Conservation (phyloP, 2,888 invertebrate genomes). For the Pseudanteris insignis region DNA sequence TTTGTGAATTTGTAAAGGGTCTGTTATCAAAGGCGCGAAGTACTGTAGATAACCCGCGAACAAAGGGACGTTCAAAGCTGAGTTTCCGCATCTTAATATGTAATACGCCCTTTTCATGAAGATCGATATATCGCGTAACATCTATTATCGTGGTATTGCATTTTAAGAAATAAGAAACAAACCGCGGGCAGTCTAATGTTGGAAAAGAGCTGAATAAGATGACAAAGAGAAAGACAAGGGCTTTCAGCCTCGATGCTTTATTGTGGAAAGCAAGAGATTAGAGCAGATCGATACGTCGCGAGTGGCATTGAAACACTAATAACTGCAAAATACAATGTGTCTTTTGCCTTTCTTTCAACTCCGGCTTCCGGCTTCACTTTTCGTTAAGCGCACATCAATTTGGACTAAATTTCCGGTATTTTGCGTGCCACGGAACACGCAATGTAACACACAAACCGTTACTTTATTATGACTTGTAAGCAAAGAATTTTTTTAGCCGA, state of each 20-base stretch:
- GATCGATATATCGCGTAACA: conserved; percentile 32
- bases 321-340: conserved; percentile 28
- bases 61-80: not conserved
- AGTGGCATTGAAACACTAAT: conserved; percentile 42
- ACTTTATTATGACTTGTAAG: too few species aligned
- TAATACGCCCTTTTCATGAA: conserved; percentile 13
- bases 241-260: conserved; percentile 40
- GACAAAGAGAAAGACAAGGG: conserved; percentile 35
- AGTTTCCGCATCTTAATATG: conserved; percentile 19
- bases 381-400: too few species aligned
- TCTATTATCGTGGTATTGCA: conserved; percentile 28
- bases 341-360: conserved; percentile 15
- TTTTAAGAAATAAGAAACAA: conserved; percentile 21
- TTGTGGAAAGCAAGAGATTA: conserved; percentile 39
- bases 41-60: conserved; percentile 9
- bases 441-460: too few species aligned
- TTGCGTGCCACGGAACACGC: too few species aligned
- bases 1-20: conserved; percentile 20
- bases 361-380: too few species aligned
- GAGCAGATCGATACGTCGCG: conserved; percentile 31
- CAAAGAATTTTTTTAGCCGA: too few species aligned
- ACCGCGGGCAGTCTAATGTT: conserved; percentile 13
- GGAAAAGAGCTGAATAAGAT: conserved; percentile 29
- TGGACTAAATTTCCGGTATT: too few species aligned
- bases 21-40: conserved; percentile 8